Percentiles rank a stretch among this genome's conserved stretches.
Conservation (phyloP, 2,797 vertebrate genomes). For the Taeniopygia guttata region DNA sequence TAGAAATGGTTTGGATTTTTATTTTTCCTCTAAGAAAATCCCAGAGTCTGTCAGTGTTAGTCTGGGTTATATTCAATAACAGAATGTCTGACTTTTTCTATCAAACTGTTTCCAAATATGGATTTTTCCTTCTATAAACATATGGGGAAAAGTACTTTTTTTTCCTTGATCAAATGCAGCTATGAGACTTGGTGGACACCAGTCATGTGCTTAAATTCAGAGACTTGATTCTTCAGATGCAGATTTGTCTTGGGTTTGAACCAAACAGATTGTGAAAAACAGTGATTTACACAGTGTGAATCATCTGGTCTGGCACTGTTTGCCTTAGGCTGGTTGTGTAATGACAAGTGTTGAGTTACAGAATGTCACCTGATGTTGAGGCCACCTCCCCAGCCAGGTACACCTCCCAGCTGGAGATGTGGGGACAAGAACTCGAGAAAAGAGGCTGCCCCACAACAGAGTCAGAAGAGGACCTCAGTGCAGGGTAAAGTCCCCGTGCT, state of each 20-base stretch:
- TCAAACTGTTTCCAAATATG: not conserved
- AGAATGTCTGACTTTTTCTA: not conserved
- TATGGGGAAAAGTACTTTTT: not conserved
- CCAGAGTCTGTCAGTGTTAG: not conserved
- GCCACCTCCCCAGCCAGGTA: not conserved
- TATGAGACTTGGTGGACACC: not conserved
- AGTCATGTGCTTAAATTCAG: not conserved
- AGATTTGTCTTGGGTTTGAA: not conserved
- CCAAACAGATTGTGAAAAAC: not conserved
- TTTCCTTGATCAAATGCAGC: not conserved
- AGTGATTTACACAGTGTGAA: not conserved
- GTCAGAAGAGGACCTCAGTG: not conserved
- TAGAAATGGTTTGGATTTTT: not conserved
- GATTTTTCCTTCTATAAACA: not conserved
- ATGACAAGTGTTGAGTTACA: not conserved
- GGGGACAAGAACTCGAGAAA: not conserved
- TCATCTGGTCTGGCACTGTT: not conserved
- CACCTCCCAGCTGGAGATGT: not conserved
- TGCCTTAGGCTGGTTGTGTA: not conserved
- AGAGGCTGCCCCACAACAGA: not conserved
- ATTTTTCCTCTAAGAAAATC: not conserved
- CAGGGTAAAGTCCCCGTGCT: accelerated
- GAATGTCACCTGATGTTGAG: not conserved
- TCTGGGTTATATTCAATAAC: not conserved
- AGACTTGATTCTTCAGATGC: not conserved